Conservation (phyloP, 2,888 invertebrate species). For the Synergus umbraculus region DNA sequence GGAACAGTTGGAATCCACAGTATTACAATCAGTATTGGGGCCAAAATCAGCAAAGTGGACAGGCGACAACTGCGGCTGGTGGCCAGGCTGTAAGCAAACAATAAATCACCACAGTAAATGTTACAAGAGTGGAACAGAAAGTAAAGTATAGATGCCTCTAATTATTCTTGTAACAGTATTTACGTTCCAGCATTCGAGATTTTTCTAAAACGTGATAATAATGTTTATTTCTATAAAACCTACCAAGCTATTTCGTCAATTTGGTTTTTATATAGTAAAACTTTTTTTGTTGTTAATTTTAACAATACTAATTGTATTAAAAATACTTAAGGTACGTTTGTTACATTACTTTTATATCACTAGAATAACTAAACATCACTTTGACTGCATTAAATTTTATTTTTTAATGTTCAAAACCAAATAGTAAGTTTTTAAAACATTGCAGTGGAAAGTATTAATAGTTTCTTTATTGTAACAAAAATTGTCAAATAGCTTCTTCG, state of each 20-base stretch:
- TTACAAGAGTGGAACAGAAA: constrained; percentile 68
- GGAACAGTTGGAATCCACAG: constrained; percentile 74
- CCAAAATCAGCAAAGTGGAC: constrained; percentile 69
- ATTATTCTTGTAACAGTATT: constrained; percentile 49
- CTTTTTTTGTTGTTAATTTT: background rate
- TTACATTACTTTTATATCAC: background rate
- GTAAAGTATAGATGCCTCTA: constrained; percentile 63
- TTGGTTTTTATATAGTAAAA: background rate
- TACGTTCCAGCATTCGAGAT: constrained; percentile 37
- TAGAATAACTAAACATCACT: background rate
- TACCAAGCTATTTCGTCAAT: background rate
- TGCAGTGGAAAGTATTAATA: background rate
- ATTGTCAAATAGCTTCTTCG: background rate
- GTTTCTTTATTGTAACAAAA: background rate
- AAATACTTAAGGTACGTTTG: background rate
- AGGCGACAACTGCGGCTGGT: constrained; percentile 66
- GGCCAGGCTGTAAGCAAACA: constrained; percentile 73
- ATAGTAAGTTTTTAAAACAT: constrained; percentile 4
- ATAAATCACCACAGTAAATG: constrained; percentile 68
- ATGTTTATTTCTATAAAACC: background rate
- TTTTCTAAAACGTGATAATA: background rate
- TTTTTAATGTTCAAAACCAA: background rate
- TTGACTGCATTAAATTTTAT: background rate
- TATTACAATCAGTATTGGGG: constrained; percentile 76
- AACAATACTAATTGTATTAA: background rate